phyloP scores from a whole-genome alignment of 2,113 vertebrate genomes.

The Marcusenius ussheri region DNA sequence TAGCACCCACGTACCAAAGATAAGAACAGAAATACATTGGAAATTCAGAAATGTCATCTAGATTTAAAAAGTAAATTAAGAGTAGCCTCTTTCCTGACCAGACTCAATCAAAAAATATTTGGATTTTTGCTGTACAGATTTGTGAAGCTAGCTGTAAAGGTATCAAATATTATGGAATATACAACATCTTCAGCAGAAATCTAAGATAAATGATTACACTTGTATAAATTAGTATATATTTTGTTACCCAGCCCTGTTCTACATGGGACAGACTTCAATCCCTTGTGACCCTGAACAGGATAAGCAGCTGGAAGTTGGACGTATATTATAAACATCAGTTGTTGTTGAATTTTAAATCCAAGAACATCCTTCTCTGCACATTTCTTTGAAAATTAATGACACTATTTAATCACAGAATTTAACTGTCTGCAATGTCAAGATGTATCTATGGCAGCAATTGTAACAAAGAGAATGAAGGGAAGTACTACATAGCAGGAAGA shows the following conservation, averaged over 20 bases:
- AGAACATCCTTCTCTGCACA: not conserved
- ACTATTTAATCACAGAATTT: not conserved
- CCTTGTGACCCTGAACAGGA: not conserved
- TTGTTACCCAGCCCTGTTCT: not conserved
- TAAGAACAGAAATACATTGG: not conserved
- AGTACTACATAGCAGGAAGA: not conserved
- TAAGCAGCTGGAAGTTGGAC: not conserved
- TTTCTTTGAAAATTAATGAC: not conserved
- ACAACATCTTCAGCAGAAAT: not conserved
- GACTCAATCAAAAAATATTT: not conserved
- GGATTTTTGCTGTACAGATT: not conserved
- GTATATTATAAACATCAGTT: not conserved
- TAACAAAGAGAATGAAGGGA: not conserved
- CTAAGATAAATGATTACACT: not conserved
- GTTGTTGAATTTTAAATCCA: not conserved
- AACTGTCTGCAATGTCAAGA: not conserved
- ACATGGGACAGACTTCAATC: not conserved
- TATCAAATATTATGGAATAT: not conserved
- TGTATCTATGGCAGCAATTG: not conserved
- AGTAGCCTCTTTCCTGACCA: not conserved
- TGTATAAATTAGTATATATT: not conserved
- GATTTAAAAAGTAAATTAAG: not conserved
- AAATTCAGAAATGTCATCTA: not conserved
- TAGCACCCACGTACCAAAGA: not conserved
- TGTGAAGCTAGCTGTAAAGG: not conserved